Percentiles rank a stretch among this genome's conserved stretches.
These are phyloP conservation scores for Tigriopus japonicus DNA, from an alignment of 1,140 invertebrate species.

Conservation along the genomic window DNA sequence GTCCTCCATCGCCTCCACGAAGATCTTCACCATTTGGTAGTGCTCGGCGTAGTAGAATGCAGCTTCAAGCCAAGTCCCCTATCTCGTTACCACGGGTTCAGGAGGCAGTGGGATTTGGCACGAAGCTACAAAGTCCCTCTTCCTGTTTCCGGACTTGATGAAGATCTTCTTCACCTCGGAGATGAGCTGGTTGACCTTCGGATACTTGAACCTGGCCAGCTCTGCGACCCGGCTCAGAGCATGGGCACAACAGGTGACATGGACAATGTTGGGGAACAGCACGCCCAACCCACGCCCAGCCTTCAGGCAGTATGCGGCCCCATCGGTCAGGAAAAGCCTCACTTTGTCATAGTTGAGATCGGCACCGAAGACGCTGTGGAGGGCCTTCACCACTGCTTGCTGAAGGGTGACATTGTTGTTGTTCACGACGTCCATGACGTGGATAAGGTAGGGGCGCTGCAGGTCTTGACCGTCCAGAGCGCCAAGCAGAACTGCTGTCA, in stretches of 20 bases:
- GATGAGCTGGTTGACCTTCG: not conserved
- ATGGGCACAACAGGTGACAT: not conserved
- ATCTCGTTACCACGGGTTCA: too few relatives aligned
- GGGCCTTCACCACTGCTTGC: too few relatives aligned
- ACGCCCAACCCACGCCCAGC: not conserved
- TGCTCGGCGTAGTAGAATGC: too few relatives aligned
- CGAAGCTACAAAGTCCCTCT: too few relatives aligned
- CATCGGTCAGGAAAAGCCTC: not conserved
- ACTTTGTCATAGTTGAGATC: not conserved
- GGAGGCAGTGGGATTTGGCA: too few relatives aligned
- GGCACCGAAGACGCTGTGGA: not conserved
- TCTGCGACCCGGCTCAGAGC: not conserved
- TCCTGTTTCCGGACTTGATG: conserved; percentile 23
- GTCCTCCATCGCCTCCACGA: too few relatives aligned
- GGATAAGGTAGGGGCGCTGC: not conserved
- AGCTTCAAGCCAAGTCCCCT: too few relatives aligned
- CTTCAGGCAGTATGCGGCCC: not conserved
- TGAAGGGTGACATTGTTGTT: too few relatives aligned
- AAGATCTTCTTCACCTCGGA: conserved; percentile 10
- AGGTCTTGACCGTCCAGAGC: not conserved
- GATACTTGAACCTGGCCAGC: not conserved
- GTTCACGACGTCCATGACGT: not conserved
- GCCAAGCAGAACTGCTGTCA: not conserved
- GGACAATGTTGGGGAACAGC: not conserved
- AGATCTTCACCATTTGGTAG: too few relatives aligned